These are phyloP conservation scores for Acholoe squamosa DNA, from an alignment of 2,888 invertebrate genomes.

Conservation along the genomic window DNA sequence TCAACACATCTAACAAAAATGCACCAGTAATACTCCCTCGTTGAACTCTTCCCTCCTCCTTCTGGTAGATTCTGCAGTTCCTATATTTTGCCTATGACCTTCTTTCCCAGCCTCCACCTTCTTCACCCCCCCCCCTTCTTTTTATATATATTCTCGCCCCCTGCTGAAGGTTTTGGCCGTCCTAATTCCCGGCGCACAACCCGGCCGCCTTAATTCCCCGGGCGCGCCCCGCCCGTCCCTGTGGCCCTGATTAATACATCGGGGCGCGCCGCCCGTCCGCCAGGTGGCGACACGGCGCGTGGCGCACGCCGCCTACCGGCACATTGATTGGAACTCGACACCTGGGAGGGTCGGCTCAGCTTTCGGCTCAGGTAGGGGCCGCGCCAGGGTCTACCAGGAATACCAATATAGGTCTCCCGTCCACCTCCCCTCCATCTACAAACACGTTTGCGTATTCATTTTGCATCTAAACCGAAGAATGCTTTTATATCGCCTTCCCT, in stretches of 20 bases:
- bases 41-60: too few species aligned
- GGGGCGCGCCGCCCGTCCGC: background rate
- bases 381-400: background rate
- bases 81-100: background rate
- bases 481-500: conserved; percentile 35
- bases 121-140: background rate
- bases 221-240: background rate
- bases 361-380: conserved; percentile 49
- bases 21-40: too few species aligned
- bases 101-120: background rate
- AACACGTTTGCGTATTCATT: conserved; percentile 28
- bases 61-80: too few species aligned
- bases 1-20: too few species aligned
- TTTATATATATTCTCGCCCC: background rate
- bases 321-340: conserved; percentile 41
- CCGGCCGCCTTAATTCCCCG: background rate
- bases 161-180: background rate
- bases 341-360: conserved; percentile 43
- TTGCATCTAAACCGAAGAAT: conserved; percentile 2
- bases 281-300: conserved; percentile 46
- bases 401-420: conserved; percentile 25
- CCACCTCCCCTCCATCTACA: background rate
- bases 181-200: background rate
- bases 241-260: conserved; percentile 44
- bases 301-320: background rate